These are phyloP conservation scores for Strigamia maritima DNA, from an alignment of 2,888 invertebrate species.

Conservation along the genomic window DNA sequence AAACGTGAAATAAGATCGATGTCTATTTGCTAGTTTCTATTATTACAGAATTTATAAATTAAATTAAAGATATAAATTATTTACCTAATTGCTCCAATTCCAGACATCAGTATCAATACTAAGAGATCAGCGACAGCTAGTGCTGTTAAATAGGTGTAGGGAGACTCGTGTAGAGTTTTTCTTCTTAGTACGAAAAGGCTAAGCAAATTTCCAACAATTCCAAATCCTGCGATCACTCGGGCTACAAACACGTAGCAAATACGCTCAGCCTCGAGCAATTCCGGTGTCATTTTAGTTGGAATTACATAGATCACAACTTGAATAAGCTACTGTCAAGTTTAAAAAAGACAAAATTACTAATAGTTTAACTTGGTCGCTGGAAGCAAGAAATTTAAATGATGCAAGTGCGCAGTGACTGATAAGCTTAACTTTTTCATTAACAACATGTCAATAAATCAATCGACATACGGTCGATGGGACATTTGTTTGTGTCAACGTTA, in stretches of 20 bases:
- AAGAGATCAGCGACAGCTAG: constrained; percentile 28
- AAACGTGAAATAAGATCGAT: not conserved
- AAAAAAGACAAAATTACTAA: not conserved
- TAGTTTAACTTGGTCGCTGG: not conserved
- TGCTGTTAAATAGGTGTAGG: constrained; percentile 35
- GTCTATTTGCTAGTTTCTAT: not conserved
- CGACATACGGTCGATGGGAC: not conserved
- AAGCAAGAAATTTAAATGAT: not conserved
- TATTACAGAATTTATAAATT: not conserved
- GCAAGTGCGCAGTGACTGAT: not conserved
- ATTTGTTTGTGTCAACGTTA: not conserved
- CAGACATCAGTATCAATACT: constrained; percentile 15
- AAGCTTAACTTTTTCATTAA: not conserved
- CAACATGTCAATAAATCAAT: not conserved
- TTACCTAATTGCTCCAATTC: constrained; percentile 36
- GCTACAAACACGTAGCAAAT: constrained; percentile 46
- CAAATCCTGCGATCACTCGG: constrained; percentile 34
- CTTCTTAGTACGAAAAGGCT: constrained; percentile 19
- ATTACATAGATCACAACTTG: not conserved
- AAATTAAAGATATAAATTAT: not conserved
- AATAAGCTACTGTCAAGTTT: not conserved
- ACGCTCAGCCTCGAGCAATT: constrained; percentile 47
- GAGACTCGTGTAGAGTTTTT: constrained; percentile 28
- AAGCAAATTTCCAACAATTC: constrained; percentile 30
- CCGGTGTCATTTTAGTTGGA: constrained; percentile 43